A percentile compares a stretch with the other conserved stretches of the same genome.
Evolutionary conservation across 1,140 invertebrate species (phyloP).

Genomic region (Lasioglossum baleicum): DNA sequence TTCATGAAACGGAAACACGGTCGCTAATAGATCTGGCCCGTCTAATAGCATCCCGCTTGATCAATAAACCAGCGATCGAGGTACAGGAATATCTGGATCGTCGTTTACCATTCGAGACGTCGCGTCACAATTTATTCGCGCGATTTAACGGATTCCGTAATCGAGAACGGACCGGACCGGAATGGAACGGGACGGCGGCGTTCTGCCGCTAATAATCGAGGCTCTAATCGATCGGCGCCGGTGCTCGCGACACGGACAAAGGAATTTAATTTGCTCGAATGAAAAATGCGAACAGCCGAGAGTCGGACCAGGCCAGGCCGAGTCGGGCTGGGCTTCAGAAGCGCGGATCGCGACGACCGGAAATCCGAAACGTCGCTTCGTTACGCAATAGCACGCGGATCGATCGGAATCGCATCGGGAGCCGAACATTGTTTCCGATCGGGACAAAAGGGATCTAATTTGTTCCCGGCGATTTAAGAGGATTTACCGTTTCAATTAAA

Average conservation of each 20-base stretch:
- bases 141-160: conserved; percentile 32
- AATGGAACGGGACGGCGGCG: not conserved
- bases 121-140: conserved; percentile 16
- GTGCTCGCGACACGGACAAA: conserved; percentile 40
- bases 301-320: no score
- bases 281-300: conserved; percentile 35
- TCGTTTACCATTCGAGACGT: conserved; percentile 7
- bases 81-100: not conserved
- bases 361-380: conserved; percentile 45
- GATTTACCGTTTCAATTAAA: conserved; percentile 20
- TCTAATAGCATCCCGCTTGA: not conserved
- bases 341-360: conserved; percentile 5
- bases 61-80: not conserved
- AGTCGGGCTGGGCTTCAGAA: not conserved
- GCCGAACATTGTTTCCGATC: conserved; percentile 24
- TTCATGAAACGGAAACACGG: no score
- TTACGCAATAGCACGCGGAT: conserved; percentile 29
- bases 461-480: conserved; percentile 11
- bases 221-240: conserved; percentile 28
- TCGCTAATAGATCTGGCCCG: not conserved
- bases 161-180: not conserved
- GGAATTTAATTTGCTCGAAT: conserved; percentile 48
- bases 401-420: not conserved
- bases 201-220: conserved; percentile 43
- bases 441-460: conserved; percentile 23